Evolutionary conservation across 2,797 vertebrate species (phyloP), one percentile per base, ranked within the genome.

Genomic region (Emydoidea blandingii): DNA sequence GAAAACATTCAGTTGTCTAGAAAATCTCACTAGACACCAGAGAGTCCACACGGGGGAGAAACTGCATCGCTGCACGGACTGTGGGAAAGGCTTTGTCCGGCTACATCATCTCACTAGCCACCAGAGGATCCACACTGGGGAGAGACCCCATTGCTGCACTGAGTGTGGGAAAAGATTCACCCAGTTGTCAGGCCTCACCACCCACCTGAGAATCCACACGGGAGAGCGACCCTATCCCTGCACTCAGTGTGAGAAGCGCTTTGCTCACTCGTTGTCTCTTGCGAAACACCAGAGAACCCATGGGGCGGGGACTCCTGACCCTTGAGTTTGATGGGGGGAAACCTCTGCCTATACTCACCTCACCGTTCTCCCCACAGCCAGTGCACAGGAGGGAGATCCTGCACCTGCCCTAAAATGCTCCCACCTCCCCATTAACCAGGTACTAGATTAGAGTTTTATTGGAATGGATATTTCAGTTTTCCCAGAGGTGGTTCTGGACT

Each of bases 1-100:
- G 65, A 37, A 68, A 68, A 68, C 9, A 72, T 98, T 98, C 85
- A 97, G 96, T 88, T 95, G 96, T 87, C 96, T 89, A 4, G 97
- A 96, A n/a, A 97, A 96, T 53, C 96, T 97, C 21, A 95, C 97
- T 52, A 96, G 96, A 68, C 97, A 98, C 81, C 97, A 95, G 84
- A 91, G 94, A 78, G 91, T 96, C 59, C 97, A 97, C 59, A 97
- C 96, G 1, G 97, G 97, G 8, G 49, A 95, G 82, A 97, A 96
- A 74, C 95, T 94, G 27, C 94, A 97, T 5, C 92, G 86, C 52
- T 97, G 97, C 85, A 68, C 12, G 27, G 94, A 95, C 18, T 97
- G 97, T n/a, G 97, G 97, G 25, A 98, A 97, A 89, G 82, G 94
- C 53, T 98, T 98, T 91, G 96, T 93, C 82, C 87, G 94, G n/a